A percentile compares a stretch with the other conserved stretches of the same genome.
phyloP scores from a whole-genome alignment of 2,797 vertebrate species.

The Galaxias olidus region DNA sequence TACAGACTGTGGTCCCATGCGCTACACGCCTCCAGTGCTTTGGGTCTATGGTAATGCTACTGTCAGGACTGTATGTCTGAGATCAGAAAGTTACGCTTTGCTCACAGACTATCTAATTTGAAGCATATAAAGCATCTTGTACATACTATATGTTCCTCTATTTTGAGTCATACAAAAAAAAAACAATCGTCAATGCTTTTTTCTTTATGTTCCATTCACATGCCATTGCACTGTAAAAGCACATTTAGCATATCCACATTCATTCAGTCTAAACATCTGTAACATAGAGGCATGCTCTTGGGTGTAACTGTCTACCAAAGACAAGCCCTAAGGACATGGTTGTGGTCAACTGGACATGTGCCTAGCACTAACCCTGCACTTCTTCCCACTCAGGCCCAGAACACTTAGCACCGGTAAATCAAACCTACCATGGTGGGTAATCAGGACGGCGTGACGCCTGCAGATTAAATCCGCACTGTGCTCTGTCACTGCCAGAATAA shows the following conservation, averaged over 20 bases:
- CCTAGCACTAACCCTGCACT: constrained; percentile 52
- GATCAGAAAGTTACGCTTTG: constrained; percentile 23
- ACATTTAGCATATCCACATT: neutral
- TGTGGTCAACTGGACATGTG: constrained; percentile 61
- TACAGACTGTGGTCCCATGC: constrained; percentile 44
- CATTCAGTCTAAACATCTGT: constrained; percentile 38
- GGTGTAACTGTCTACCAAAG: constrained; percentile 49
- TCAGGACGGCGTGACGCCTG: constrained; percentile 54
- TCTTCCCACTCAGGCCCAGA: constrained; percentile 46
- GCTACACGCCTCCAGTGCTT: constrained; percentile 40
- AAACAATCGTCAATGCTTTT: no score
- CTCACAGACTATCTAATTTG: constrained; percentile 16
- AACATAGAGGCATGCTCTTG: constrained; percentile 46
- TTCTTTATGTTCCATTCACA: no score
- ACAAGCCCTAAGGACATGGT: constrained; percentile 51
- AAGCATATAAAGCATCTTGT: no score
- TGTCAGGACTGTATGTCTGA: constrained; percentile 44
- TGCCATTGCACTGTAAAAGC: neutral
- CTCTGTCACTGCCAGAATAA: constrained; percentile 52
- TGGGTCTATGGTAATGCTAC: constrained; percentile 60
- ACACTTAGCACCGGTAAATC: constrained; percentile 63
- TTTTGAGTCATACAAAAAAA: no score
- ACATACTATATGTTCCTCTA: no score
- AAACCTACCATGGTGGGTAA: constrained; percentile 56
- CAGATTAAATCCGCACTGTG: constrained; percentile 62